Conservation (phyloP, 2,888 invertebrate species). For the Polyommatus icarus region DNA sequence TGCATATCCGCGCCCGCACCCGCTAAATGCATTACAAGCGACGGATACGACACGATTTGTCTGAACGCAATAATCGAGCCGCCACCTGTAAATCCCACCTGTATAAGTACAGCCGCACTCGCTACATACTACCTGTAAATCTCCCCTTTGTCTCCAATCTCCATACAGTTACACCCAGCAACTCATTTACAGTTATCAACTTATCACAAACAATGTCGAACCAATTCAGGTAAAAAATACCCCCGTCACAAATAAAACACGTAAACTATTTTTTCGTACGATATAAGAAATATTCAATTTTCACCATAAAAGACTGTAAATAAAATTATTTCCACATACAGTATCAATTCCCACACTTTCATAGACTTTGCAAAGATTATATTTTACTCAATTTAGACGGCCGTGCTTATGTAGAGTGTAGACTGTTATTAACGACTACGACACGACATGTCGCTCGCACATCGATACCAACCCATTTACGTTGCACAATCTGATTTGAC, state of each 20-base stretch:
- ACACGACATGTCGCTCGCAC: conserved; percentile 23
- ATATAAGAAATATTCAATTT: no score
- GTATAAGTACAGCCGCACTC: neutral
- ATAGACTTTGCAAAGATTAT: neutral
- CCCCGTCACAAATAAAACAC: no score
- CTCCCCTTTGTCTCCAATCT: no score
- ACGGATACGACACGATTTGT: conserved; percentile 5
- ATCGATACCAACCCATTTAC: neutral
- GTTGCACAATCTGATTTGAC: conserved; percentile 30
- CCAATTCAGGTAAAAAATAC: neutral
- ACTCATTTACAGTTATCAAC: no score
- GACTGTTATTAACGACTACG: neutral
- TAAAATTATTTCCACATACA: no score
- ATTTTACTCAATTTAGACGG: neutral
- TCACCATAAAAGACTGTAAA: no score
- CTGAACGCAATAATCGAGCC: neutral
- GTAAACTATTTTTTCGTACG: no score
- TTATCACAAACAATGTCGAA: neutral
- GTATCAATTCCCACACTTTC: neutral
- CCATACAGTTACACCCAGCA: no score
- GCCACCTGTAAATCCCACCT: neutral
- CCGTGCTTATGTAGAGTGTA: neutral
- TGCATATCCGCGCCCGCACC: conserved; percentile 31
- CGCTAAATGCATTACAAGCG: neutral
- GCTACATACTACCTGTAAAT: no score